phyloP scores from a whole-genome alignment of 2,797 vertebrate species.

The Pseudochirops cupreus region DNA sequence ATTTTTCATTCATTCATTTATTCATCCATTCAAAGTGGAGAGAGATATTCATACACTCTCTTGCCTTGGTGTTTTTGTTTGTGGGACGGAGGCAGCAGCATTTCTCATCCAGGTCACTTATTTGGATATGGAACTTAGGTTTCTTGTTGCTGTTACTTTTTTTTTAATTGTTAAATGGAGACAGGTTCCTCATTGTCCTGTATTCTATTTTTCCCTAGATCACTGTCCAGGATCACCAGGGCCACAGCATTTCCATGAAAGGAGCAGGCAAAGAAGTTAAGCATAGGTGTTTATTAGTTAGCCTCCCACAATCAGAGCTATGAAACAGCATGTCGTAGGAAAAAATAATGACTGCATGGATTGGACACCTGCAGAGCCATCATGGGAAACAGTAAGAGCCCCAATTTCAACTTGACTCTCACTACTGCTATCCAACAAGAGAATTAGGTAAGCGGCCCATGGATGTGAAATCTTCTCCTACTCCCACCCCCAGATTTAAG shows the following conservation, averaged over 20 bases:
- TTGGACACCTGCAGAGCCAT: background rate
- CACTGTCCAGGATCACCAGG: background rate
- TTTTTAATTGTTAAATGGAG: background rate
- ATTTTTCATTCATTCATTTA: background rate
- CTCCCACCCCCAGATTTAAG: background rate
- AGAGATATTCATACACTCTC: background rate
- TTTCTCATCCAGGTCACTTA: background rate
- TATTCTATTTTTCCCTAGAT: background rate
- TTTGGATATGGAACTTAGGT: background rate
- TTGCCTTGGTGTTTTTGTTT: background rate
- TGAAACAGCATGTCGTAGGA: background rate
- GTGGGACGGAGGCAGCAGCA: background rate
- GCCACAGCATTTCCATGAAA: background rate
- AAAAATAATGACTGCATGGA: background rate
- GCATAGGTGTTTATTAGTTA: background rate
- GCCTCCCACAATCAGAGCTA: background rate
- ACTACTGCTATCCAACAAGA: background rate
- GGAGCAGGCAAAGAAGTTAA: background rate
- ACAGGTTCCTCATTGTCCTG: background rate
- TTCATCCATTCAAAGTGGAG: background rate
- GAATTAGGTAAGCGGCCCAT: background rate
- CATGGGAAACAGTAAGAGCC: background rate
- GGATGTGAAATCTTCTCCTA: background rate
- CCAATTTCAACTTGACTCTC: background rate
- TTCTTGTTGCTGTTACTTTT: background rate